Conservation (phyloP, 1,140 invertebrate genomes). For the Drosophila murphyi region DNA sequence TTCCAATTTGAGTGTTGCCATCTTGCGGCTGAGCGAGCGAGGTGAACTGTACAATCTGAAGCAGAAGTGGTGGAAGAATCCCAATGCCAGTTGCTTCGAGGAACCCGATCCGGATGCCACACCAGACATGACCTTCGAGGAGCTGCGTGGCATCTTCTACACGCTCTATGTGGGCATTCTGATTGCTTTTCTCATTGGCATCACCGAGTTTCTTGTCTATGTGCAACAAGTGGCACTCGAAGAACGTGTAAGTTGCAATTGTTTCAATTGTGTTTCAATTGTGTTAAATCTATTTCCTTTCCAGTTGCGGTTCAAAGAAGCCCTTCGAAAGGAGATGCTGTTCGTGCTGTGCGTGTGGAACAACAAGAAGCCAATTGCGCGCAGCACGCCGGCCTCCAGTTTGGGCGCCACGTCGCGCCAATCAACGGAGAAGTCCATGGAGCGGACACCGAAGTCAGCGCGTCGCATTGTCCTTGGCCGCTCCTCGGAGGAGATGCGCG, state of each 20-base stretch:
- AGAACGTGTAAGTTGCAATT: conserved; percentile 86
- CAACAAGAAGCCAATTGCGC: conserved; percentile 71
- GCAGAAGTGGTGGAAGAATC: conserved; percentile 92
- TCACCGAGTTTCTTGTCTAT: conserved; percentile 93
- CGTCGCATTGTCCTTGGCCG: conserved; percentile 64
- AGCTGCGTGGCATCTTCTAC: conserved; percentile 96
- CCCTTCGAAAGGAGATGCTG: conserved; percentile 65
- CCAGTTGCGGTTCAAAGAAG: conserved; percentile 83
- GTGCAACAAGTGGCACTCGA: conserved; percentile 90
- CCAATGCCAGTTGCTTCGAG: conserved; percentile 70
- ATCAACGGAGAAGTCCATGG: conserved; percentile 62
- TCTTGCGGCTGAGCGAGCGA: conserved; percentile 91
- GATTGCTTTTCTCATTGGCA: conserved; percentile 88
- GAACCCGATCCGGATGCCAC: conserved; percentile 58
- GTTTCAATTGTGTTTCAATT: background rate
- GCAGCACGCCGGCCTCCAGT: conserved; percentile 57
- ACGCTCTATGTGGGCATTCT: conserved; percentile 90
- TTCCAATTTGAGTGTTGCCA: conserved; percentile 88
- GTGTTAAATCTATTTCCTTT: conserved; percentile 80
- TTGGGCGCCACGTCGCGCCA: conserved; percentile 48
- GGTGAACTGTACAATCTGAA: conserved; percentile 89
- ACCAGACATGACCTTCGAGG: conserved; percentile 89
- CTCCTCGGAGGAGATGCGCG: conserved; percentile 65
- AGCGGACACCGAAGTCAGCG: conserved; percentile 61
- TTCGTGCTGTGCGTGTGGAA: conserved; percentile 79